Evolutionary conservation across 1,140 invertebrate genomes (phyloP), one percentile per base, ranked within the genome.

Genomic region (Heliconius nattereri): DNA sequence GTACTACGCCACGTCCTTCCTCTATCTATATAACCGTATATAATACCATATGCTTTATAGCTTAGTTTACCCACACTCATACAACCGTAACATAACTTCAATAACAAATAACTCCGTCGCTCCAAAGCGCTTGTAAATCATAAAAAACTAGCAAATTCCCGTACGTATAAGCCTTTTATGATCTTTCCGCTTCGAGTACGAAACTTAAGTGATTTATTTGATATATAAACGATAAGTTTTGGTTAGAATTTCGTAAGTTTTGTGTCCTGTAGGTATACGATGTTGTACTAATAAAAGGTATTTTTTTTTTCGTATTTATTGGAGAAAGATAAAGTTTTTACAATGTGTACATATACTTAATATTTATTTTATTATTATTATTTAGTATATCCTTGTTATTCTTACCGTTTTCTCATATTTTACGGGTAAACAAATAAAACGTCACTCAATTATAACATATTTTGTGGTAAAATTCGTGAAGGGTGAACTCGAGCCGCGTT

Each of bases 171-270:
- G 60, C 60, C 60, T 66, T 66, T 66, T 66, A 66, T 66, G 60
- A 66, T 66, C 60, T 66, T 66, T 66, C 60, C 26, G 60, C 60
- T 66, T 66, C 60, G 13, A 66, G 26, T 66, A 66, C 60, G 23
- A 66, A 66, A 66, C 60, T 66, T 45, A 29, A 66, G 60, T 66
- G 60, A 66, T 66, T 66, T 66, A 66, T 66, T 66, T 66, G 9
- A 66, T 66, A 66, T 66, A 13, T 66, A 66, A 66, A 66, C 60
- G 60, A 66, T 66, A 66, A 66, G 23, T 66, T 66, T 66, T 66
- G 11, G 60, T n/a, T 66, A 29, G 60, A 66, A 26, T 66, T 11
- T 29, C 60, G 29, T 66, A 66, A 66, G 60, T 66, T 66, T 29
- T 5, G 13, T 66, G 23, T 60, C 13, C 13, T 16, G 40, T 45